A percentile compares a stretch with the other conserved stretches of the same genome.
Evolutionary conservation across 1,140 invertebrate genomes (phyloP).

Genomic region (Procambarus clarkii): DNA sequence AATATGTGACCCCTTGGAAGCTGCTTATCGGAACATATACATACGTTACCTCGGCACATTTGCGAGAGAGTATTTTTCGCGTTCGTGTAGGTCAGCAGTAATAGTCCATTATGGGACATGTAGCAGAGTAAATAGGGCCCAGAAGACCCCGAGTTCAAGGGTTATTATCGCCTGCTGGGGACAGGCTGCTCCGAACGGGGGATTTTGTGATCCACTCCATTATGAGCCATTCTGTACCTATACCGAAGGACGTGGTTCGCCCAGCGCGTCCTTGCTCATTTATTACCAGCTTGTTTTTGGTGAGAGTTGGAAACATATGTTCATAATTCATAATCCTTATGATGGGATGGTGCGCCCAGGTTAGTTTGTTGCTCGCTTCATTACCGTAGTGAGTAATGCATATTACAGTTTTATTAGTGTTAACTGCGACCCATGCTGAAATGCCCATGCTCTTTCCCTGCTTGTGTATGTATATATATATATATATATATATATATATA

Average conservation of each 20-base stretch:
- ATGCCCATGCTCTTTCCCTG: too few species aligned
- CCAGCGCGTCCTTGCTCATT: not conserved
- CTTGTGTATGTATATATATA: not conserved
- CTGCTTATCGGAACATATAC: too few species aligned
- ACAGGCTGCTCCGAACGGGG: too few species aligned
- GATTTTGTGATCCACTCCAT: not conserved
- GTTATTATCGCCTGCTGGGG: too few species aligned
- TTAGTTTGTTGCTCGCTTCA: not conserved
- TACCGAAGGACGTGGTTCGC: not conserved
- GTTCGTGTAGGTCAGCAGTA: too few species aligned
- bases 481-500: not conserved
- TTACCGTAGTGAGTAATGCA: not conserved
- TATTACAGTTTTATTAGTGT: not conserved
- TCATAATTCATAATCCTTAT: not conserved
- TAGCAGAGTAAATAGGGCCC: too few species aligned
- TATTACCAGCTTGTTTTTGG: not conserved
- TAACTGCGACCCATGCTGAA: too few species aligned
- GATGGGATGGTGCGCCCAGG: not conserved
- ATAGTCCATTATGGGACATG: too few species aligned
- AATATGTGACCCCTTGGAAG: too few species aligned
- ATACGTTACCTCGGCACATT: too few species aligned
- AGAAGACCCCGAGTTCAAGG: too few species aligned
- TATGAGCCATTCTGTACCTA: not conserved
- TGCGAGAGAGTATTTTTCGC: too few species aligned
- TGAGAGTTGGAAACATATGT: not conserved